Base-by-base conservation (phyloP, 2,113 vertebrate species). In the Caracal caracal region DNA sequence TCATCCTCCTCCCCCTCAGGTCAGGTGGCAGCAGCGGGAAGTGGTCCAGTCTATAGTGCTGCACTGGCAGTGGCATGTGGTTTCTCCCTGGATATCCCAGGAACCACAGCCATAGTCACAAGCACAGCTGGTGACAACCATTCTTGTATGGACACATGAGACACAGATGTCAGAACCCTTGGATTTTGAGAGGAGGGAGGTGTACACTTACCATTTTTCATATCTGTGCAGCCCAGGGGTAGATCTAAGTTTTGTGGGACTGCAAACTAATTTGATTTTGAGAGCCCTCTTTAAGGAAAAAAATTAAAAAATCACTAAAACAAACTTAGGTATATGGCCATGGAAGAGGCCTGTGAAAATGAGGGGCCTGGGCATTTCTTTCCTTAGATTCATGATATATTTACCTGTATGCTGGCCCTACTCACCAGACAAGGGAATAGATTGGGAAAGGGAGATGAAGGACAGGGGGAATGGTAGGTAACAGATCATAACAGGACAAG, bases 11-110 rank as follows among this genome's bases (percentile, higher is more conserved):
- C 47, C 51, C 1, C 19, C 17, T 90, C 28, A 94, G 10, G 2
- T 11, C 63, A 93, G 9, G 5, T 0, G 53, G 24, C 96, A 96
- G 81, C 95, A 95, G 68, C 5, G 78, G 70, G 94, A 95, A 1
- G 88, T n/a, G 43, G 95, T 82, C 97, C 96, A 96, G 68, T 84
- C 96, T 0, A 97, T 66, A 5, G 6, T 3, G 8, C 2, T 1
- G 5, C 96, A 97, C 43, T 97, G 96, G 37, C 94, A 78, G 47
- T 98, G 97, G 53, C 97, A 98, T 0, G 59, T 94, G 43, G 13
- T 92, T 66, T 15, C 35, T 0, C 11, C 0, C 33, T 0, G 66
- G 5, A 95, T 16, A 79, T 95, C 79, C 93, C 97, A 97, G 1
- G 95, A 97, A 40, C 97, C 96, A 49, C 95, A 98, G 49, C 0